Base-by-base conservation (phyloP, 2,113 vertebrate genomes). In the Thryonomys swinderianus region DNA sequence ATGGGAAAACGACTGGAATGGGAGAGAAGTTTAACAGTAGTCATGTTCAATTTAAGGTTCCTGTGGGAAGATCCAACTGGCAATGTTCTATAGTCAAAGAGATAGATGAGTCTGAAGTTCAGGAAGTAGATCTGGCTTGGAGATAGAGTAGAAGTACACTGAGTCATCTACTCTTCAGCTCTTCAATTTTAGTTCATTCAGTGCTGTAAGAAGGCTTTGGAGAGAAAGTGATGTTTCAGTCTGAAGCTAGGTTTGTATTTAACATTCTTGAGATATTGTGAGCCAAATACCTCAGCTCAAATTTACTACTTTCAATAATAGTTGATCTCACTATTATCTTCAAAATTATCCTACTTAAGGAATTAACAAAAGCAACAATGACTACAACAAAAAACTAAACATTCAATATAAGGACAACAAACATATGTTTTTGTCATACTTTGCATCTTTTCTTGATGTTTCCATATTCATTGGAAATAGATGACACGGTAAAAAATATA, bases 151-250 rank as follows among this genome's bases (percentile, higher is more conserved):
- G 4, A 93, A 83, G 95, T 85, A 34, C 48, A 51, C 21, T 76
- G 85, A 85, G 11, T 57, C 78, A 88, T 92, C 11, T 84, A 48
- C 21, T 2, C 37, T 87, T 42, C 91, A n/a, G 71, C 23, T 86
- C 62, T 88, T 90, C 95, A 88, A 66, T 95, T 74, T 96, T 81
- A n/a, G 27, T 82, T 51, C 53, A 23, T 69, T 88, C 78, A 82
- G 16, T 67, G 9, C 2, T 93, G 30, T 34, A 85, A 62, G 25
- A 67, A 85, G 51, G 57, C 32, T 94, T 13, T 3, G 40, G 25
- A 45, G 45, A 45, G 32, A 76, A 91, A 51, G 42, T 87, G 16
- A 86, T 67, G 45, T 13, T 23, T 95, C 18, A 86, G 9, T 86
- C 61, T 88, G 55, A 90, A 93, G 45, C 3, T 7, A 92, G 12